Percentiles rank a stretch among this genome's conserved stretches.
Conservation (phyloP, 64 coral and sea anemone genomes). For the Montipora sp. region DNA sequence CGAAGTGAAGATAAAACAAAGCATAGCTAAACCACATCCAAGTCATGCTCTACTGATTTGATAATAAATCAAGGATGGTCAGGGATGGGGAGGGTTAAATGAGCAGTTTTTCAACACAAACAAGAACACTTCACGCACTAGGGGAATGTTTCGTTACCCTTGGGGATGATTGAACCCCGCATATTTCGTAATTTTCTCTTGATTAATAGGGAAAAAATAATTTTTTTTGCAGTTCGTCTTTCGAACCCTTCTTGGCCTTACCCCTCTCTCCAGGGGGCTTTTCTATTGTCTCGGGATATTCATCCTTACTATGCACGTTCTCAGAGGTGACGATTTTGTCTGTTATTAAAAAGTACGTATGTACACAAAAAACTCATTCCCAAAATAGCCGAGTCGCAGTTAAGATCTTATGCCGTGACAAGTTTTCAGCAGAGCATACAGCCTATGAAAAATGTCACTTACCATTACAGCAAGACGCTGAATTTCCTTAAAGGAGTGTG, state of each 20-base stretch:
- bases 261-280: neutral
- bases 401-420: slow-evolving; percentile 5
- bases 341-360: slow-evolving; percentile 61
- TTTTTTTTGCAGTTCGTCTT: neutral
- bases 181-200: neutral
- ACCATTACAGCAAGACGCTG: neutral
- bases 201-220: neutral
- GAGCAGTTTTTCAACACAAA: no score
- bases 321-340: slow-evolving; percentile 40
- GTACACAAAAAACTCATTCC: slow-evolving; percentile 57
- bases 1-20: neutral
- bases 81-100: slow-evolving; percentile 7
- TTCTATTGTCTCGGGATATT: slow-evolving; percentile 14
- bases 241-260: neutral
- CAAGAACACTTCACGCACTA: neutral
- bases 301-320: slow-evolving; percentile 36
- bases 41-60: neutral
- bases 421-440: slow-evolving; percentile 7
- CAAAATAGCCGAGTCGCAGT: slow-evolving; percentile 47
- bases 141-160: no score
- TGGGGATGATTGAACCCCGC: neutral
- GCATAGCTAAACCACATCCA: neutral
- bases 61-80: neutral
- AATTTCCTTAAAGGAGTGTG: neutral
- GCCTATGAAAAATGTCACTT: neutral